Conservation (phyloP, 1,140 invertebrate species). For the Zaprionus ghesquierei region DNA sequence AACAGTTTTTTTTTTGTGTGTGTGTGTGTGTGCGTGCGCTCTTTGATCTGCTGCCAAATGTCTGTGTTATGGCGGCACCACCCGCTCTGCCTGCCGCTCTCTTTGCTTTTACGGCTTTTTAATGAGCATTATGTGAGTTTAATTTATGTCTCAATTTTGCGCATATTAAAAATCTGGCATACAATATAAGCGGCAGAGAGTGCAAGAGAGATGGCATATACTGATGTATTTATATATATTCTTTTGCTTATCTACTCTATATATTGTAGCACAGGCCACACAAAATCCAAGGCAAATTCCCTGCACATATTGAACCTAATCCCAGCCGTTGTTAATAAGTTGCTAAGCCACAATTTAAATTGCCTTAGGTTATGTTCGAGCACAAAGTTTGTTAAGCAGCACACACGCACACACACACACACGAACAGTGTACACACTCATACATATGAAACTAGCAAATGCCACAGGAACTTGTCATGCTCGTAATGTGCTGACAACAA, state of each 20-base stretch:
- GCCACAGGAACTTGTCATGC: constrained; percentile 38
- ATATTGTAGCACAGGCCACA: too few species aligned
- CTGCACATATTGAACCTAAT: background rate
- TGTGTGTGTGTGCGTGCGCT: constrained; percentile 35
- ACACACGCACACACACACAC: background rate
- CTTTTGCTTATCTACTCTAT: background rate
- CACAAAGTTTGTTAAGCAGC: constrained; percentile 37
- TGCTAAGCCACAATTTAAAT: constrained; percentile 31
- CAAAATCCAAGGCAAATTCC: background rate
- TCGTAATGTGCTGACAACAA: constrained; percentile 54
- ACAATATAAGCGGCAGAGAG: constrained; percentile 30
- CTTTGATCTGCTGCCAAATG: constrained; percentile 78
- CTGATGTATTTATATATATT: background rate
- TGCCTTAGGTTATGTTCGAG: background rate
- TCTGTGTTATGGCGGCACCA: background rate
- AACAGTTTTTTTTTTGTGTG: constrained; percentile 8
- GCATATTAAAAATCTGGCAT: constrained; percentile 73
- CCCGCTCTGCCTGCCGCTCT: too few species aligned
- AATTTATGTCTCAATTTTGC: constrained; percentile 81
- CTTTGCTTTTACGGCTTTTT: constrained; percentile 67
- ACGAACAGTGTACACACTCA: background rate
- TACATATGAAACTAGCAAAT: constrained; percentile 10
- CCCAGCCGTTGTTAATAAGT: constrained; percentile 17
- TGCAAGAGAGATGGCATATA: background rate
- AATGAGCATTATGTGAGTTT: constrained; percentile 80